Percentiles rank a stretch among this genome's conserved stretches.
These are phyloP conservation scores for Timema cristinae DNA, from an alignment of 2,888 invertebrate species.

Conservation along the genomic window DNA sequence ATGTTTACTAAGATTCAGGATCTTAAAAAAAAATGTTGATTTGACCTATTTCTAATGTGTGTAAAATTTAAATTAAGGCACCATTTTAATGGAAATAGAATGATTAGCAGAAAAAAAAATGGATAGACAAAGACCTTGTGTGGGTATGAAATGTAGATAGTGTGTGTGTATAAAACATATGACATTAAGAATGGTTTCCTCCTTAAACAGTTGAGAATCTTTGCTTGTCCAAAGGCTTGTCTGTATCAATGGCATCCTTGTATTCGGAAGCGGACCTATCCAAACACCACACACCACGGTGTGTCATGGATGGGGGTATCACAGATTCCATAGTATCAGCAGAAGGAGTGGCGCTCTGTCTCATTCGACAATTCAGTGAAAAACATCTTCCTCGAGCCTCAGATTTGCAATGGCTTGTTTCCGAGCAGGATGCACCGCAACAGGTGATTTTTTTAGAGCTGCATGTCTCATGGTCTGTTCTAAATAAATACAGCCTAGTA, in stretches of 20 bases:
- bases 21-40: too few species aligned
- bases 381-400: conserved; percentile 72
- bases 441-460: conserved; percentile 41
- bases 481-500: too few species aligned
- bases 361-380: conserved; percentile 71
- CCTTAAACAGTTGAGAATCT: background rate
- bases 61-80: too few species aligned
- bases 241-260: conserved; percentile 60
- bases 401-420: conserved; percentile 73
- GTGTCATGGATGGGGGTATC: conserved; percentile 36
- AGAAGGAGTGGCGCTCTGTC: conserved; percentile 71
- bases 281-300: conserved; percentile 37
- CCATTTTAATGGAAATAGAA: too few species aligned
- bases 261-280: conserved; percentile 55
- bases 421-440: conserved; percentile 73
- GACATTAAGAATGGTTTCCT: too few species aligned
- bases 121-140: too few species aligned
- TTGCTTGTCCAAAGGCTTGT: conserved; percentile 45
- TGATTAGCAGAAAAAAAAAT: too few species aligned
- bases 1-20: too few species aligned
- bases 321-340: conserved; percentile 58
- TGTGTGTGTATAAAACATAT: too few species aligned
- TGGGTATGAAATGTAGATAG: too few species aligned
- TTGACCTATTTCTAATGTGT: too few species aligned
- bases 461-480: too few species aligned